Conservation (phyloP, 2,797 vertebrate species). For the Anniella stebbinsi region DNA sequence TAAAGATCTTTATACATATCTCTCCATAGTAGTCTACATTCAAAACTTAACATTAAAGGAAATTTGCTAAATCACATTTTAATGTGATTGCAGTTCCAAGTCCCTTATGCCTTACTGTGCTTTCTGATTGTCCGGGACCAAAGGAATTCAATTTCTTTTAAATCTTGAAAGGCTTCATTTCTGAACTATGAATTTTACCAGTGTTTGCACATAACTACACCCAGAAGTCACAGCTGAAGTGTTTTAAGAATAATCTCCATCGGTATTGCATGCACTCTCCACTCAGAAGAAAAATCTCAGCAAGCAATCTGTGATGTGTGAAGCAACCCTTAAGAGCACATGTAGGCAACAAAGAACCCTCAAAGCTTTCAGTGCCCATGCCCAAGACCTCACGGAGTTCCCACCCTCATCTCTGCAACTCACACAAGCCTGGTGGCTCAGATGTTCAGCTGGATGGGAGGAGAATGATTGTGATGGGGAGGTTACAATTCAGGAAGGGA, state of each 20-base stretch:
- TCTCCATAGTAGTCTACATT: neutral
- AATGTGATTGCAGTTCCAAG: neutral
- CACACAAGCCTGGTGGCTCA: neutral
- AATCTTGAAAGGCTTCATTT: neutral
- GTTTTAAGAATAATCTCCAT: neutral
- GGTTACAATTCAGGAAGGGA: neutral
- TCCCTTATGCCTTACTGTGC: neutral
- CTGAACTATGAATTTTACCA: neutral
- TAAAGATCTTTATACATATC: neutral
- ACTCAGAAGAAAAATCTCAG: neutral
- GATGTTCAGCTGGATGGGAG: neutral
- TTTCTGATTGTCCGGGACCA: neutral
- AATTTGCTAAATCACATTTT: neutral
- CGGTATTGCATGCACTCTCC: neutral
- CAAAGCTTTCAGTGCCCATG: neutral
- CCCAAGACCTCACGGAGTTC: neutral
- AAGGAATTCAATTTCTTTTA: neutral
- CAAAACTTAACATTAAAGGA: neutral
- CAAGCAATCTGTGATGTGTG: neutral
- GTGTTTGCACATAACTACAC: neutral
- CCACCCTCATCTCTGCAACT: neutral
- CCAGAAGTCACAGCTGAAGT: neutral
- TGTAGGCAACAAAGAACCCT: neutral
- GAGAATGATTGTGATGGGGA: neutral
- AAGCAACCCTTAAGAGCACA: neutral